Conservation (phyloP, 2,113 vertebrate genomes). For the Rostratula benghalensis region DNA sequence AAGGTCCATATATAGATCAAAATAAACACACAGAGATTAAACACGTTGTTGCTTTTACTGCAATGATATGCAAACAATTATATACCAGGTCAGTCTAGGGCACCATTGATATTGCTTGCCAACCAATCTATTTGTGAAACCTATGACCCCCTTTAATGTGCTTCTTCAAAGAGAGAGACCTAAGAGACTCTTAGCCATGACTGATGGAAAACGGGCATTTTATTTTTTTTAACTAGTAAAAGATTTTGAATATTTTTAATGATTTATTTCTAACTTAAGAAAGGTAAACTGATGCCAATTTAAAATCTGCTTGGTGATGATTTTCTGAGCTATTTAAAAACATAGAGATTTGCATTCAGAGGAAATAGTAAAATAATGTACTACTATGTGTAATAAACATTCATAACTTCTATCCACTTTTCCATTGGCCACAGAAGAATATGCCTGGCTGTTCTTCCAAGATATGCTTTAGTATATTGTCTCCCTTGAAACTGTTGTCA, state of each 20-base stretch:
- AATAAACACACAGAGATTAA: conserved; percentile 73
- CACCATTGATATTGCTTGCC: conserved; percentile 66
- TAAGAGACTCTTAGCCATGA: conserved; percentile 14
- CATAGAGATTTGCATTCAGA: neutral
- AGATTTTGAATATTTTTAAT: neutral
- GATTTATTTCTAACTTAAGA: conserved; percentile 13
- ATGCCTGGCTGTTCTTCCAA: neutral
- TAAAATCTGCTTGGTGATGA: neutral
- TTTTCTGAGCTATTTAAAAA: conserved; percentile 13
- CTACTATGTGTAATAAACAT: neutral
- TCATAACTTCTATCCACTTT: neutral
- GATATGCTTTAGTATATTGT: neutral
- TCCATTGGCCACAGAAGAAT: neutral
- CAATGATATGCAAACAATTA: conserved; percentile 72
- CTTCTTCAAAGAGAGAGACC: conserved; percentile 31
- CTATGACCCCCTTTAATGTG: conserved; percentile 63
- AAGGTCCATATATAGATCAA: conserved; percentile 66
- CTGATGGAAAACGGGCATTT: neutral
- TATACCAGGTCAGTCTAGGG: conserved; percentile 60
- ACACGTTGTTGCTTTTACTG: conserved; percentile 60
- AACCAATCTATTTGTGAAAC: conserved; percentile 72
- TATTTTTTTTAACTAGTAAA: neutral
- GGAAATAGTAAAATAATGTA: neutral
- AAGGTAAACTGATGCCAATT: conserved; percentile 14
- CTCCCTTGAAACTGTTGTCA: neutral